Evolutionary conservation across 2,888 invertebrate genomes (phyloP).

Genomic region (Pelosia muscerda): DNA sequence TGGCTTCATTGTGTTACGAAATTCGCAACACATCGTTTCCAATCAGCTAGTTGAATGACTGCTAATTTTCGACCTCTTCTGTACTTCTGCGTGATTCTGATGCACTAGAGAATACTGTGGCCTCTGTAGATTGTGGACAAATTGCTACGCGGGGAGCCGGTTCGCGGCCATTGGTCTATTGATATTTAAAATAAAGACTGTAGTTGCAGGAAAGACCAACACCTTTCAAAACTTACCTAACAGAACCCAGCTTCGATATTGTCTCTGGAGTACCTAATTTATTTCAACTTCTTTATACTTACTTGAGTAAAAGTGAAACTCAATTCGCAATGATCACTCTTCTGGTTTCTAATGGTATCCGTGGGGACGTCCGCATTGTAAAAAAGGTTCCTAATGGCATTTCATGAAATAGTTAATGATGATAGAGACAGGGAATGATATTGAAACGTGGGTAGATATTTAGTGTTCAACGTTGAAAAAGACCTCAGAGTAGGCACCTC

Average conservation of each 20-base stretch:
- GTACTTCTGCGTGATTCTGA: too few species aligned
- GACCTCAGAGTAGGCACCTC: conserved; percentile 10
- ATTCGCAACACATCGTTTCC: too few species aligned
- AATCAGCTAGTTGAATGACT: too few species aligned
- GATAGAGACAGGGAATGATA: conserved; percentile 3
- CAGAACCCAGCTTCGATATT: neutral
- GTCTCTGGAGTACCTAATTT: neutral
- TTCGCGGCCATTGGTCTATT: too few species aligned
- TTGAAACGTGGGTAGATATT: conserved; percentile 21
- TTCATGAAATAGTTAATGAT: neutral
- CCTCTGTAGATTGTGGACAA: too few species aligned
- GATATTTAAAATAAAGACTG: neutral
- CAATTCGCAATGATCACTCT: neutral
- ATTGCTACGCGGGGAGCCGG: too few species aligned
- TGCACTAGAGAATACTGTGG: too few species aligned
- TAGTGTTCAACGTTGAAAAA: conserved; percentile 18
- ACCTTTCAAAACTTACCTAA: too few species aligned
- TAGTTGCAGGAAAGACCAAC: neutral
- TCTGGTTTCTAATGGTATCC: too few species aligned
- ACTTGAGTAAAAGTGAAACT: neutral
- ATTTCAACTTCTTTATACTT: neutral
- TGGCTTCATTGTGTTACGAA: too few species aligned
- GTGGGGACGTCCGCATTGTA: too few species aligned
- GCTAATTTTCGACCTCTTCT: too few species aligned
- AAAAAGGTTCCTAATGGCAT: neutral